Conservation (phyloP, 2,113 vertebrate species). For the Cochlearius cochlearius region DNA sequence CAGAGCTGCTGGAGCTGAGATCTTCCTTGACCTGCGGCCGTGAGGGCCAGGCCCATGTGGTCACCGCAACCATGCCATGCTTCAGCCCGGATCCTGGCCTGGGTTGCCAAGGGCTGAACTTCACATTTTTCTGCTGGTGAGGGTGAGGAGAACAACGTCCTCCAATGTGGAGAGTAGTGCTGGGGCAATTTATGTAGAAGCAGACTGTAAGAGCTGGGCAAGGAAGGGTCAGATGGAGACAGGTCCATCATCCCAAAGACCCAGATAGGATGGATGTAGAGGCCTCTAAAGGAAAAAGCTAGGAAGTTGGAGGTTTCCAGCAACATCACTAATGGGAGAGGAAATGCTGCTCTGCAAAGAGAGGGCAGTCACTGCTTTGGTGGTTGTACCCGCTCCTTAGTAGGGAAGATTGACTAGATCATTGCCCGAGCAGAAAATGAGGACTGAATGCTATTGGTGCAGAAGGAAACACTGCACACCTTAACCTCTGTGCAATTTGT, state of each 20-base stretch:
- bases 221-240: not conserved
- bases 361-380: not conserved
- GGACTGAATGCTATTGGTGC: rapidly evolving
- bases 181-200: not conserved
- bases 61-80: rapidly evolving
- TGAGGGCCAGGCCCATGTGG: not conserved
- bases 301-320: not conserved
- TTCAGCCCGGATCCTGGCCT: not conserved
- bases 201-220: not conserved
- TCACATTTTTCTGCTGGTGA: not conserved
- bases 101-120: not conserved
- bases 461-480: not conserved
- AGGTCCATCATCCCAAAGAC: not conserved
- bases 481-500: not conserved
- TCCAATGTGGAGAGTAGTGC: not conserved
- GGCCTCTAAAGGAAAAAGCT: not conserved
- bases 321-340: not conserved
- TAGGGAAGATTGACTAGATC: not conserved
- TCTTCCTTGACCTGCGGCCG: not conserved
- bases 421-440: rapidly evolving
- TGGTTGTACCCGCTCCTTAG: not conserved
- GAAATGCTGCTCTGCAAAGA: not conserved
- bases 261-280: not conserved
- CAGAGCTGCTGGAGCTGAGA: not conserved
- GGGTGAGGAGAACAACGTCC: not conserved